Evolutionary conservation across 2,888 invertebrate species (phyloP).

Genomic region (Encarsia formosa): DNA sequence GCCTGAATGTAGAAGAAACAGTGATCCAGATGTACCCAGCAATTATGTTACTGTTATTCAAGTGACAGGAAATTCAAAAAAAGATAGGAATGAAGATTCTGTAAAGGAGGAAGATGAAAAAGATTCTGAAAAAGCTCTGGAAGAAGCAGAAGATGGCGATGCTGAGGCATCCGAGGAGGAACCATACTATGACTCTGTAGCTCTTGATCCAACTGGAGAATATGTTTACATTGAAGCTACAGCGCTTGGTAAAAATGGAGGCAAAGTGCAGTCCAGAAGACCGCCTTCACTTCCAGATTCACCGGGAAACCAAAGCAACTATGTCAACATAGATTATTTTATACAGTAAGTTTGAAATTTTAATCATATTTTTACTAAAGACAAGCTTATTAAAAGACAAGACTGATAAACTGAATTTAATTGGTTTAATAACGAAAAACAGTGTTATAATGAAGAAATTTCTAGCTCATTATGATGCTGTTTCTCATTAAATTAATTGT

Average conservation of each 20-base stretch:
- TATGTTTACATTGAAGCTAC: constrained; percentile 68
- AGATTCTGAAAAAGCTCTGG: constrained; percentile 49
- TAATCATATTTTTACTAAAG: not conserved
- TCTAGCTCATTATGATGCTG: too few relatives aligned
- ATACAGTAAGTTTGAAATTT: constrained; percentile 62
- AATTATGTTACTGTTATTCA: constrained; percentile 85
- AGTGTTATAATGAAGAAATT: too few relatives aligned
- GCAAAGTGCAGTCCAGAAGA: constrained; percentile 42
- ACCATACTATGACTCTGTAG: constrained; percentile 57
- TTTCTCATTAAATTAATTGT: too few relatives aligned
- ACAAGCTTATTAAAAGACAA: too few relatives aligned
- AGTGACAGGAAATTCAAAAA: constrained; percentile 66
- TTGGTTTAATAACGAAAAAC: too few relatives aligned
- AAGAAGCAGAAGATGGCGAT: constrained; percentile 49
- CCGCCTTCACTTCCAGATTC: constrained; percentile 65
- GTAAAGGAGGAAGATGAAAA: constrained; percentile 55
- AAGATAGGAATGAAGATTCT: constrained; percentile 49
- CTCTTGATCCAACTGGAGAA: constrained; percentile 60
- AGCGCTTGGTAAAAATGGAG: constrained; percentile 41
- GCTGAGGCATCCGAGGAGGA: constrained; percentile 51
- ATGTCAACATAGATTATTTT: constrained; percentile 90
- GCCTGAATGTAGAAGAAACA: constrained; percentile 46
- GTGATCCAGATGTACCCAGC: constrained; percentile 53
- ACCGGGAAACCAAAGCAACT: constrained; percentile 77
- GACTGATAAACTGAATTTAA: too few relatives aligned